phyloP scores from a whole-genome alignment of 2,113 vertebrate species.

The Coryphaenoides rupestris region DNA sequence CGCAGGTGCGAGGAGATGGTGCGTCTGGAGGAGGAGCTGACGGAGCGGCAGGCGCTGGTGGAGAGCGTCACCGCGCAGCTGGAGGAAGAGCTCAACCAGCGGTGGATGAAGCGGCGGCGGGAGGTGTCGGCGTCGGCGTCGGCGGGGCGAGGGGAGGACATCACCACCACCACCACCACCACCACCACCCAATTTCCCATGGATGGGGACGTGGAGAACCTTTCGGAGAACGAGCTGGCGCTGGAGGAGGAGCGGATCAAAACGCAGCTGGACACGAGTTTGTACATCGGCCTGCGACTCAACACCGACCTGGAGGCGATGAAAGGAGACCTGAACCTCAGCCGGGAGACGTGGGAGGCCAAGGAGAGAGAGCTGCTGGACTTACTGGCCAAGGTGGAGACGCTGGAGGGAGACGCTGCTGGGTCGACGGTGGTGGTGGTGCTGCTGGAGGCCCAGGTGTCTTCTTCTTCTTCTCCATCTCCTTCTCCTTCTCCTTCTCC shows the following conservation, averaged over 20 bases:
- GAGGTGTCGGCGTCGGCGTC: constrained; percentile 65
- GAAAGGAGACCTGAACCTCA: constrained; percentile 79
- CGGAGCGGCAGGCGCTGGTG: constrained; percentile 83
- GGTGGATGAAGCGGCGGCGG: constrained; percentile 87
- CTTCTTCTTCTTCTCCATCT: too few species aligned
- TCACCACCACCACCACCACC: not conserved
- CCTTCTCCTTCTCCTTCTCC: too few species aligned
- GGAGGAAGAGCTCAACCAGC: constrained; percentile 89
- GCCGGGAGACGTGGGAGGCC: constrained; percentile 79
- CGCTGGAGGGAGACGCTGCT: constrained; percentile 65
- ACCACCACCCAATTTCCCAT: too few species aligned
- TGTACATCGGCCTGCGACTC: constrained; percentile 88
- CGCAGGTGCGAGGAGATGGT: constrained; percentile 78
- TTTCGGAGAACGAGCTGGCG: constrained; percentile 67
- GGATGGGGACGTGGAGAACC: constrained; percentile 35
- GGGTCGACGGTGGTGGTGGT: constrained; percentile 12
- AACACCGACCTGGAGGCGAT: constrained; percentile 86
- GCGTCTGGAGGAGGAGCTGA: constrained; percentile 83
- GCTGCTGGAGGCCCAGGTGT: constrained; percentile 21
- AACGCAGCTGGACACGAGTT: constrained; percentile 90
- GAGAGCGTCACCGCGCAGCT: constrained; percentile 85
- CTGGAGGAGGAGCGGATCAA: constrained; percentile 84
- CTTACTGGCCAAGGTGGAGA: constrained; percentile 78
- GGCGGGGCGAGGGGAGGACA: constrained; percentile 57
- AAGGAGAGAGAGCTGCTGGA: constrained; percentile 82